phyloP scores from a whole-genome alignment of 2,888 invertebrate species.

The Hydrotaea diabolus region DNA sequence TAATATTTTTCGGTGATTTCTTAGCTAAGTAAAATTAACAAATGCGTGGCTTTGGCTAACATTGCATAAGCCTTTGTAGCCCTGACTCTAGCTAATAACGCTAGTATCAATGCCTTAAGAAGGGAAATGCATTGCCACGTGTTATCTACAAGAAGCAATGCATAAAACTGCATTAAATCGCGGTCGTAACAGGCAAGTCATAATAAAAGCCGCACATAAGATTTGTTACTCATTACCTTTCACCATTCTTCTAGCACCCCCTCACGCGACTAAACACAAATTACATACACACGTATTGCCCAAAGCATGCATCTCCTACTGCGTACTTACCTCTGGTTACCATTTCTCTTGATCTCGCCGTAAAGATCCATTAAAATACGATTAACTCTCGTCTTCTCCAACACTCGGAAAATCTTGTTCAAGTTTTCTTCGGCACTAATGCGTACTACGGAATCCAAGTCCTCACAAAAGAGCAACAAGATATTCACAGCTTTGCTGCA shows the following conservation, averaged over 20 bases:
- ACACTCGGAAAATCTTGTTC: slow-evolving; percentile 87
- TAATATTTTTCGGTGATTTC: too few relatives aligned
- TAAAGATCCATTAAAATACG: slow-evolving; percentile 90
- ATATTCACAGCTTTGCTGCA: slow-evolving; percentile 87
- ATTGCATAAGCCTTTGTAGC: too few relatives aligned
- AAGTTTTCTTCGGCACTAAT: slow-evolving; percentile 91
- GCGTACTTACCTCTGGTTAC: slow-evolving; percentile 80
- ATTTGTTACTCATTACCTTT: neutral
- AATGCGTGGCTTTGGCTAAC: too few relatives aligned
- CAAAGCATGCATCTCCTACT: neutral
- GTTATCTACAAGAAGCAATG: too few relatives aligned
- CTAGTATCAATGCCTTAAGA: too few relatives aligned
- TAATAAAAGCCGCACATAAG: neutral
- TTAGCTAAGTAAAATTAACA: too few relatives aligned
- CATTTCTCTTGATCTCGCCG: slow-evolving; percentile 91
- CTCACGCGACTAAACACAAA: neutral
- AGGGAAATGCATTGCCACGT: too few relatives aligned
- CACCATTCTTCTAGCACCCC: neutral
- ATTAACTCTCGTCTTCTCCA: slow-evolving; percentile 86
- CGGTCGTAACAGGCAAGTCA: neutral
- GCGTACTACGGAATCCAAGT: slow-evolving; percentile 88
- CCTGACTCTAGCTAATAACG: too few relatives aligned
- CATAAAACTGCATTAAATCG: neutral
- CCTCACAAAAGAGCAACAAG: slow-evolving; percentile 87
- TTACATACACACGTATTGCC: neutral